Evolutionary conservation across 1,140 invertebrate genomes (phyloP).

Genomic region (Spodoptera litura): DNA sequence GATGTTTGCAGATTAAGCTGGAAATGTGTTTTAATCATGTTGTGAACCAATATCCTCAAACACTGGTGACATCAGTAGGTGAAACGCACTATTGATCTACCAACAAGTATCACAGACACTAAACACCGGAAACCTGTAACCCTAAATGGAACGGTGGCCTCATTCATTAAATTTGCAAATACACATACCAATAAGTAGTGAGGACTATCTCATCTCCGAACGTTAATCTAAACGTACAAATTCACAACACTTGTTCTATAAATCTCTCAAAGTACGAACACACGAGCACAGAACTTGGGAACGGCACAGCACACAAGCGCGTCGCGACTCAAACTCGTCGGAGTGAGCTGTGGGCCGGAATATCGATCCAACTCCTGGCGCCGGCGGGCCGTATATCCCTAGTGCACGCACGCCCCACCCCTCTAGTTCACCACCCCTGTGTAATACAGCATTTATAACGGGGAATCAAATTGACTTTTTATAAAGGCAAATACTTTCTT

Average conservation of each 20-base stretch:
- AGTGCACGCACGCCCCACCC: slow-evolving; percentile 79
- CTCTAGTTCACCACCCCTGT: slow-evolving; percentile 61
- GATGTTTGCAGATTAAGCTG: neutral
- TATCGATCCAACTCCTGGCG: slow-evolving; percentile 82
- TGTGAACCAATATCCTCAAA: slow-evolving; percentile 14
- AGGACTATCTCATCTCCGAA: slow-evolving; percentile 77
- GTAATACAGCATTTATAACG: slow-evolving; percentile 60
- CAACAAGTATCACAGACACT: slow-evolving; percentile 51
- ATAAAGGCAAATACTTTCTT: slow-evolving; percentile 7
- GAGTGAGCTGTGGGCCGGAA: slow-evolving; percentile 63
- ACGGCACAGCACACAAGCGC: slow-evolving; percentile 63
- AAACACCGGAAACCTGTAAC: slow-evolving; percentile 53
- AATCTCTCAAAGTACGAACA: slow-evolving; percentile 55
- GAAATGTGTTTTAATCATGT: neutral
- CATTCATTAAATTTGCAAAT: slow-evolving; percentile 25
- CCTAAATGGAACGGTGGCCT: slow-evolving; percentile 28
- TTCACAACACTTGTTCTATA: slow-evolving; percentile 67
- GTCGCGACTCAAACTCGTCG: slow-evolving; percentile 67
- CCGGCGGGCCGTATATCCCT: slow-evolving; percentile 82
- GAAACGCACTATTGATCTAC: slow-evolving; percentile 68
- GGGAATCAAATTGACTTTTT: slow-evolving; percentile 59
- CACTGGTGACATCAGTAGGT: slow-evolving; percentile 63
- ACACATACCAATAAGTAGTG: slow-evolving; percentile 66
- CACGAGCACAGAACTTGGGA: slow-evolving; percentile 55
- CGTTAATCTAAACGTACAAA: slow-evolving; percentile 66